phyloP scores from a whole-genome alignment of 1,140 invertebrate species.

The Melitaea cinxia region DNA sequence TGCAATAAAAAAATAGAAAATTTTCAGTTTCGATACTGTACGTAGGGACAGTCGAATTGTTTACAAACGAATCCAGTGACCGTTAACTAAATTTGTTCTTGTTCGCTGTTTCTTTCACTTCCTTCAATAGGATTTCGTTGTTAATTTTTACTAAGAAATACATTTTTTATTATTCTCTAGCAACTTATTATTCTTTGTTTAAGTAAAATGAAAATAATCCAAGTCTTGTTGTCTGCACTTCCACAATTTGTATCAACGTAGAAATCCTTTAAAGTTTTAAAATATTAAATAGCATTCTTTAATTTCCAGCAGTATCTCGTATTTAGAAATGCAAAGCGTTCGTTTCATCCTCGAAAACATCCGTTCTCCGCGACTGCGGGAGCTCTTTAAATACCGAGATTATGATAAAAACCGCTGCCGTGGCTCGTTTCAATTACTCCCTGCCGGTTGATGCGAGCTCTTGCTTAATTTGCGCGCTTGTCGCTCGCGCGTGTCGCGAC shows the following conservation, averaged over 20 bases:
- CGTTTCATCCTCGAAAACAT: slow-evolving; percentile 16
- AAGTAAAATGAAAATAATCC: too few species aligned
- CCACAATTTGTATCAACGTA: not conserved
- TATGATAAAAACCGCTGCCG: slow-evolving; percentile 21
- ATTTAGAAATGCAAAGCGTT: slow-evolving; percentile 21
- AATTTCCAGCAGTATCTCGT: slow-evolving; percentile 1
- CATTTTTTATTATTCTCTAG: too few species aligned
- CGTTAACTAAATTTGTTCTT: too few species aligned
- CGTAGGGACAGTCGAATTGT: too few species aligned
- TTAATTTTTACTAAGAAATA: too few species aligned
- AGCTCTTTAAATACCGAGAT: slow-evolving; percentile 18
- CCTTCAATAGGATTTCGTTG: too few species aligned
- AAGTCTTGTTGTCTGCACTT: not conserved
- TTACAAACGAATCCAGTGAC: too few species aligned
- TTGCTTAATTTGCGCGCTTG: slow-evolving; percentile 20
- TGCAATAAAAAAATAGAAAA: too few species aligned
- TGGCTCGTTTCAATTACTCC: slow-evolving; percentile 21
- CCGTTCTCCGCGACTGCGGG: slow-evolving; percentile 4
- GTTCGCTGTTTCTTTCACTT: too few species aligned
- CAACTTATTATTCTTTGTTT: too few species aligned
- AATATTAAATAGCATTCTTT: slow-evolving; percentile 12
- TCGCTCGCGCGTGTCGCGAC: slow-evolving; percentile 7
- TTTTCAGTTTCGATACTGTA: too few species aligned
- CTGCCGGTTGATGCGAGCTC: slow-evolving; percentile 15
- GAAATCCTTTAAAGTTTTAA: not conserved